Base-by-base conservation (phyloP, 23 tunicate species). In the Trididemnum clinides region DNA sequence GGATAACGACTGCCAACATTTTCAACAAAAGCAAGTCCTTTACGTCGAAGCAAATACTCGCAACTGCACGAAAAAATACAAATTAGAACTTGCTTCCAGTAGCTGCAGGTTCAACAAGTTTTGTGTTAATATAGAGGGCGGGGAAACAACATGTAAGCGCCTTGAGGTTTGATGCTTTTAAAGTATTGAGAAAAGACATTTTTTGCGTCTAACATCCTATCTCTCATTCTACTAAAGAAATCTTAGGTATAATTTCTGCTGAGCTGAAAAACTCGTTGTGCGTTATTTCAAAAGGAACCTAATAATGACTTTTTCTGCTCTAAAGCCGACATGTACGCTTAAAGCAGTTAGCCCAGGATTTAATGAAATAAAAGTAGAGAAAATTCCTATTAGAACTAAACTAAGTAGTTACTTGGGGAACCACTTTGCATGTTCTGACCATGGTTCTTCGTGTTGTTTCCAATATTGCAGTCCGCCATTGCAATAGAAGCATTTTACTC, bases 401-500 rank as follows among this genome's bases (percentile, higher is more conserved):
- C n/a, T 44, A 44, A 10, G 15, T 31, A 83, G 83, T 85, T 82
- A 91, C 96, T 33, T 64, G 64, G 96, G 96, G 37, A 54, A 91
- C 91, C 91, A 91, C 37, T 91, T 91, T 31, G 87, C 90, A 34
- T 91, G 96, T 76, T 86, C 91, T 15, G 64, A 39, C 84, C 83
- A 86, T 2, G 96, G 96, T 7, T 74, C 82, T 37, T 91, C 96
- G 2, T 86, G 72, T 30, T 49, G 29, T 20, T 82, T 65, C 91
- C 90, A 91, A 51, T 91, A 44, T 35, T 91, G 90, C 26, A 91
- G 23, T 0, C 84, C 85, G n/a, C 96, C 96, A 73, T 87, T 82
- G 70, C 96, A 91, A 57, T 87, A 77, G 64, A 92, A 91, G 66
- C 96, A 91, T 51, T 82, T 86, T 22, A 91, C 91, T 3, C 91